Evolutionary conservation across 2,888 invertebrate genomes (phyloP), one percentile per base, ranked within the genome.

Genomic region (Halictus ligatus): DNA sequence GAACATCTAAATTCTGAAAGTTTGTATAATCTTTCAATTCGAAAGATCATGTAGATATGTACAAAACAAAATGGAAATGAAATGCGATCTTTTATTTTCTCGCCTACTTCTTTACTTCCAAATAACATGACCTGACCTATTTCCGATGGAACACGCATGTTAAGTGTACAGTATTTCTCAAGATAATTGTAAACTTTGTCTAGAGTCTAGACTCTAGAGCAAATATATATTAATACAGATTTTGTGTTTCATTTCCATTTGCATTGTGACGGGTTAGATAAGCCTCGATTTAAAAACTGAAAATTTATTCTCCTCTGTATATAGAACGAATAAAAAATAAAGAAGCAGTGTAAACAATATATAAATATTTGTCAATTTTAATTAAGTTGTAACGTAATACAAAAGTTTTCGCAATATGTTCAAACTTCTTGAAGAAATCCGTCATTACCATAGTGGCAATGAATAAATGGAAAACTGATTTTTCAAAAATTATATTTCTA

Each of bases 141-240:
- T 79, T 83, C 64, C 72, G n/a, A 75, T 83, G 72, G 48, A 83
- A 78, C 54, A 54, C 15, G 25, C 54, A 50, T 43, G 64, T 58
- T 54, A 35, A 4, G 5, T 35, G 64, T 58, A 46, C 46, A 4
- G 5, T 35, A 60, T 18, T 46, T 54, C 72, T 67, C 46, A 69
- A 83, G 67, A 40, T 72, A 75, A 76, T 58, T 48, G 58, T 83
- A 83, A 83, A 85, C 54, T 58, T 58, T 21, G 10, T 50, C 13
- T 25, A 18, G 40, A 72, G 25, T n/a, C 50, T 50, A 50, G 40
- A 5, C 35, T 1, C 35, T 35, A 35, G 35, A 35, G 35, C n/a
- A n/a, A n/a, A n/a, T n/a, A n/a, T n/a, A n/a, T n/a, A n/a, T n/a
- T n/a, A n/a, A n/a, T n/a, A n/a, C n/a, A n/a, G n/a, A n/a, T n/a